Evolutionary conservation across 2,888 invertebrate genomes (phyloP).

Genomic region (Strigamia maritima): DNA sequence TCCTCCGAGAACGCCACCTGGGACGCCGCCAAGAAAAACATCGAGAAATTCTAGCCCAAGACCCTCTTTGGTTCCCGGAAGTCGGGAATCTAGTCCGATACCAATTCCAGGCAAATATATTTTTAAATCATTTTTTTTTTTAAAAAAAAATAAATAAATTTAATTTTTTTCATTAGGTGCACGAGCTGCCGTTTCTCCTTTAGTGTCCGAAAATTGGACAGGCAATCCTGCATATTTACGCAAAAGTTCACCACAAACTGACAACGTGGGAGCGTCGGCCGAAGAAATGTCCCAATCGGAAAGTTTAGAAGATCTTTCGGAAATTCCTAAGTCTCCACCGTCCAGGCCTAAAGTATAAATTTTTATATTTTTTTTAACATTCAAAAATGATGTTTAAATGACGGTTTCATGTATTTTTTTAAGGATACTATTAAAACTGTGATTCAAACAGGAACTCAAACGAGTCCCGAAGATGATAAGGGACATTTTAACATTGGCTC

Average conservation of each 20-base stretch:
- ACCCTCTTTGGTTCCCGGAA: constrained; percentile 47
- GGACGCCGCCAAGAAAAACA: constrained; percentile 51
- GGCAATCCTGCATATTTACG: background rate
- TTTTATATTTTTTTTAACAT: background rate
- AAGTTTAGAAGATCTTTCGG: background rate
- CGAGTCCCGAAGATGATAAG: constrained; percentile 62
- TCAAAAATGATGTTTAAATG: background rate
- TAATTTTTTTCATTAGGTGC: background rate
- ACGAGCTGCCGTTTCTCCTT: constrained; percentile 32
- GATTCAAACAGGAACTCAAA: constrained; percentile 67
- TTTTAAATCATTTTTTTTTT: background rate
- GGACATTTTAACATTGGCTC: constrained; percentile 64
- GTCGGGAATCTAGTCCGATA: constrained; percentile 46
- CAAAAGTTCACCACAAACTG: constrained; percentile 8
- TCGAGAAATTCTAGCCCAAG: constrained; percentile 53
- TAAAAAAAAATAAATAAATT: no score
- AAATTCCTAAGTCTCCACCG: background rate
- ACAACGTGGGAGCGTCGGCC: background rate
- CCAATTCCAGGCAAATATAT: constrained; percentile 44
- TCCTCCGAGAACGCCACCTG: constrained; percentile 65
- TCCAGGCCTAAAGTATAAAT: background rate
- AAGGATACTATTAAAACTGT: constrained; percentile 55
- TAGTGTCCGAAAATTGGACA: background rate
- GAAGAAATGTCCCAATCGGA: constrained; percentile 20
- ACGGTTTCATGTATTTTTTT: constrained; percentile 18